Conservation (phyloP, 2,113 vertebrate species). For the Platysternon megacephalum region DNA sequence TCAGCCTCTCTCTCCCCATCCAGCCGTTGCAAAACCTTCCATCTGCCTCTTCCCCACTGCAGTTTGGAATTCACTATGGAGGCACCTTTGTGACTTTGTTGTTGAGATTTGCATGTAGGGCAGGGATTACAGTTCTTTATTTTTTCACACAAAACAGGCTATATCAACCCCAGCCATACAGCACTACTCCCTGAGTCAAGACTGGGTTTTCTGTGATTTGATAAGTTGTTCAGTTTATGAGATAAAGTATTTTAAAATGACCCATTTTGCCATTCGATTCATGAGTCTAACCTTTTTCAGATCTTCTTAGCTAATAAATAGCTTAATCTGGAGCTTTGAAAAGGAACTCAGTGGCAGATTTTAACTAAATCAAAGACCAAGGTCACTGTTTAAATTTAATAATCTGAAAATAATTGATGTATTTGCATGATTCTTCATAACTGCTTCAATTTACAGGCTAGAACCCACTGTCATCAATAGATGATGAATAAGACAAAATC, state of each 20-base stretch:
- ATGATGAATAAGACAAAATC: slow-evolving; percentile 71
- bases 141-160: background rate
- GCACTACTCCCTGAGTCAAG: rapidly evolving
- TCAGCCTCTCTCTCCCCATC: no score
- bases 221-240: rapidly evolving
- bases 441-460: slow-evolving; percentile 69
- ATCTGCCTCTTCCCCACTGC: background rate
- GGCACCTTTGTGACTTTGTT: rapidly evolving
- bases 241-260: background rate
- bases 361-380: slow-evolving; percentile 65
- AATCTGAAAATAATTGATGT: slow-evolving; percentile 76
- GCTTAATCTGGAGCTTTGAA: slow-evolving; percentile 60
- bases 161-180: background rate
- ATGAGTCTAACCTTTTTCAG: background rate
- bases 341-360: slow-evolving; percentile 71
- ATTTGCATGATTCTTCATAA: slow-evolving; percentile 72
- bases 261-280: background rate
- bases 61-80: rapidly evolving
- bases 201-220: rapidly evolving
- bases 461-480: slow-evolving; percentile 68
- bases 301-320: slow-evolving; percentile 66
- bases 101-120: rapidly evolving
- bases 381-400: slow-evolving; percentile 62
- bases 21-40: no score
- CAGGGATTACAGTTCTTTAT: rapidly evolving